phyloP scores from a whole-genome alignment of 2,113 vertebrate genomes.

The Proteles cristata region DNA sequence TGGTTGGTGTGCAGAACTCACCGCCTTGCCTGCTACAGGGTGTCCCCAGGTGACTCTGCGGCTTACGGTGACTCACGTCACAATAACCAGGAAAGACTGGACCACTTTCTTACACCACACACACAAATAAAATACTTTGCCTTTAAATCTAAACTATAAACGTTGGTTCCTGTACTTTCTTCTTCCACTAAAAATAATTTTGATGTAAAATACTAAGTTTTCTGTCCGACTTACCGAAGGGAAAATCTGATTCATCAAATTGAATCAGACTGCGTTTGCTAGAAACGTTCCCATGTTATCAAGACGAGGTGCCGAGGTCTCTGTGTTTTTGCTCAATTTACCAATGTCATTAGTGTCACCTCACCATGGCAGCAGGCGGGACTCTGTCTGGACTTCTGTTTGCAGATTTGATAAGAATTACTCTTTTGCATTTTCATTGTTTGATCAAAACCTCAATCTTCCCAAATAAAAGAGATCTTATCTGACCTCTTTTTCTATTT shows the following conservation, averaged over 20 bases:
- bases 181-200: constrained; percentile 38
- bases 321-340: constrained; percentile 23
- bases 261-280: neutral
- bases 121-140: neutral
- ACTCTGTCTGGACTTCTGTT: neutral
- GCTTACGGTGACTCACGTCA: no score
- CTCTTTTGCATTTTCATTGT: neutral
- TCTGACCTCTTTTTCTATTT: neutral
- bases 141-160: neutral
- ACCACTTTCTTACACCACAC: neutral
- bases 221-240: neutral
- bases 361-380: neutral
- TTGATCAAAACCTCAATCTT: neutral
- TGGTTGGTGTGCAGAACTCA: no score
- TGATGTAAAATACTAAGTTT: constrained; percentile 47
- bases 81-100: neutral
- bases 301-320: neutral
- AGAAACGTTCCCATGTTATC: neutral
- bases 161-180: neutral
- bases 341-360: constrained; percentile 7
- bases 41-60: no score
- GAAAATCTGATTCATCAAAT: neutral
- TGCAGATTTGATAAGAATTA: neutral
- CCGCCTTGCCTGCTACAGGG: no score
- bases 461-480: constrained; percentile 15